Evolutionary conservation across 2,888 invertebrate species (phyloP).

Genomic region (Trichacis sp.): DNA sequence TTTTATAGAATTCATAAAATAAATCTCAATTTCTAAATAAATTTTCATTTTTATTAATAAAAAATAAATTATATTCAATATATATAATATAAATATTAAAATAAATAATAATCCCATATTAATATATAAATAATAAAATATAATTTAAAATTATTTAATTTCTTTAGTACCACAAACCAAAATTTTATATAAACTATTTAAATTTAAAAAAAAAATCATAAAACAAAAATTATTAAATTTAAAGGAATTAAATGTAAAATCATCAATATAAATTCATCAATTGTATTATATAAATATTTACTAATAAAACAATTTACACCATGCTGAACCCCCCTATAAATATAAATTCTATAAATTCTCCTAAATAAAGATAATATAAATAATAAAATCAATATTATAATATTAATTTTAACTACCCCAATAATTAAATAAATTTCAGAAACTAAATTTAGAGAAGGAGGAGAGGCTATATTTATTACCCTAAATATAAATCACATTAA

Average conservation of each 20-base stretch:
- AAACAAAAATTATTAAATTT: constrained; percentile 74
- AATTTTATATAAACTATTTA: constrained; percentile 78
- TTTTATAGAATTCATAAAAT: constrained; percentile 70
- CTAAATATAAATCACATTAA: constrained; percentile 78
- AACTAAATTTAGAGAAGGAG: constrained; percentile 77
- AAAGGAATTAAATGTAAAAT: constrained; percentile 76
- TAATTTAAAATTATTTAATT: constrained; percentile 70
- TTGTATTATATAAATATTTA: constrained; percentile 42
- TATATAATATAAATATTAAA: constrained; percentile 68
- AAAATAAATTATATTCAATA: constrained; percentile 19
- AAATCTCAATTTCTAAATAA: constrained; percentile 73
- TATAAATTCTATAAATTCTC: constrained; percentile 74
- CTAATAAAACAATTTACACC: constrained; percentile 69
- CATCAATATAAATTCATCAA: constrained; percentile 73
- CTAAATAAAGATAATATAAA: constrained; percentile 78
- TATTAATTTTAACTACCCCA: too few species aligned
- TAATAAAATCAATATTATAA: too few species aligned
- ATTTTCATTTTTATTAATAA: constrained; percentile 67
- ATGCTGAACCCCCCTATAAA: constrained; percentile 76
- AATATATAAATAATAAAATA: constrained; percentile 68
- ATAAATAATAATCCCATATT: constrained; percentile 65
- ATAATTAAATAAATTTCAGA: constrained; percentile 78
- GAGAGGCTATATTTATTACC: constrained; percentile 76
- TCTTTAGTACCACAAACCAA: constrained; percentile 77
- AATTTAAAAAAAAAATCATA: constrained; percentile 69